Evolutionary conservation across 2,888 invertebrate species (phyloP), one percentile per base, ranked within the genome.

Genomic region (Epirrhoe tristata): DNA sequence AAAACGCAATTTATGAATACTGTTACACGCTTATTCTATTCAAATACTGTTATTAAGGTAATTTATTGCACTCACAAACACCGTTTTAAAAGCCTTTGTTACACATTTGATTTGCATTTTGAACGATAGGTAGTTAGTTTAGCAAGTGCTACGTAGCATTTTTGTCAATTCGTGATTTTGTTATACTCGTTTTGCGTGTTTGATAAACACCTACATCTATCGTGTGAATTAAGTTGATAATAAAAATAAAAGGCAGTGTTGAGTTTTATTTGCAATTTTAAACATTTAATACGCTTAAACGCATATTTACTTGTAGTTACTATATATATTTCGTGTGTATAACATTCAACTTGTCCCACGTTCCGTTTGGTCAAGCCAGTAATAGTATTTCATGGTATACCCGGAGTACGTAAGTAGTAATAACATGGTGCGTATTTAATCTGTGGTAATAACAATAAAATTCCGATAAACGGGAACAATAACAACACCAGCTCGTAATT

Each of bases 401-500:
- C 24, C n/a, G 16, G 72, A 76, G 39, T 12, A 43, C 12, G 39
- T 43, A 75, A 79, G 77, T 78, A 77, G 80, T 79, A 78, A 81
- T 76, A 43, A 43, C 77, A 61, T 74, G 72, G 71, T 69, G 77
- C 72, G 72, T 70, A 79, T 77, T 75, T 82, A 80, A 79, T 48
- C 53, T 50, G 24, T 7, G 39, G 79, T 80, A 84, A 82, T 83
- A 82, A 83, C 82, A 83, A 82, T 82, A 77, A 82, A 81, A 79
- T 80, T 79, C 73, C 72, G 76, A 81, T 84, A 82, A 81, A 81
- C 73, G 75, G 56, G 24, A 73, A 82, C 79, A 83, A 79, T 79
- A 78, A 78, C 77, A 78, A 32, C 69, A 77, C 77, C 77, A 73
- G 71, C 70, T 74, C 75, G 79, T 84, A 87, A 87, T 88, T 85